These are phyloP conservation scores for Cotesia congregata DNA, from an alignment of 2,888 invertebrate species.

Conservation along the genomic window DNA sequence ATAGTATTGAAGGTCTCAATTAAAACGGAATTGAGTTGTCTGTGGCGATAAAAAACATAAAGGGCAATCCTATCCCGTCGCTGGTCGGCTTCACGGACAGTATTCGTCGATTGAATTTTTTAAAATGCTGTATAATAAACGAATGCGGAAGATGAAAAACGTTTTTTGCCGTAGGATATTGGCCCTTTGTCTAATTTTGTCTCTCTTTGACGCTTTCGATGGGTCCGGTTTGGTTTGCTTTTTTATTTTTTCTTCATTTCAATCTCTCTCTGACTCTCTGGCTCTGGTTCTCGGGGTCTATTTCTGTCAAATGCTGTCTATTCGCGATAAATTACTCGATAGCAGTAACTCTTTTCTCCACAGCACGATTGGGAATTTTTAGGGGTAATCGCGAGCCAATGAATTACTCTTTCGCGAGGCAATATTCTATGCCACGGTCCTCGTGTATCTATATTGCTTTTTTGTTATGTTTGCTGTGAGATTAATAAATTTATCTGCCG, in stretches of 20 bases:
- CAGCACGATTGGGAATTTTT: constrained; percentile 41
- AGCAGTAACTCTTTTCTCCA: constrained; percentile 35
- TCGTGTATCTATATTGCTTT: constrained; percentile 8
- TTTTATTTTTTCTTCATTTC: neutral
- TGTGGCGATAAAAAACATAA: constrained; percentile 15
- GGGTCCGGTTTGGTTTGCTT: neutral
- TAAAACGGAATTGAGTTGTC: constrained; percentile 40
- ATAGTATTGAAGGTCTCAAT: constrained; percentile 19
- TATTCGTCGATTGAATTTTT: constrained; percentile 37
- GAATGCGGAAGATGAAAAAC: constrained; percentile 40
- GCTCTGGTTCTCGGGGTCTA: neutral
- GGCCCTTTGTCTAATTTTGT: constrained; percentile 52
- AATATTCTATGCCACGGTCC: neutral
- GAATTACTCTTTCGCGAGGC: constrained; percentile 26
- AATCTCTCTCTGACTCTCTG: neutral
- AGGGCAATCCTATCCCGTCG: neutral
- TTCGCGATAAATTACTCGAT: constrained; percentile 58
- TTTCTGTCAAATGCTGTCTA: constrained; percentile 26
- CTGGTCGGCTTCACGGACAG: constrained; percentile 24
- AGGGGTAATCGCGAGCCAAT: constrained; percentile 17
- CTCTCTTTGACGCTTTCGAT: neutral
- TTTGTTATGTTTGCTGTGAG: constrained; percentile 15
- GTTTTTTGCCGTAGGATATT: constrained; percentile 41
- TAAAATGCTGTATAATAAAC: constrained; percentile 40
- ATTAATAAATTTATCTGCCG: constrained; percentile 23